Conservation (phyloP, 2,113 vertebrate genomes). For the Sterrhoptilus dennistouni region DNA sequence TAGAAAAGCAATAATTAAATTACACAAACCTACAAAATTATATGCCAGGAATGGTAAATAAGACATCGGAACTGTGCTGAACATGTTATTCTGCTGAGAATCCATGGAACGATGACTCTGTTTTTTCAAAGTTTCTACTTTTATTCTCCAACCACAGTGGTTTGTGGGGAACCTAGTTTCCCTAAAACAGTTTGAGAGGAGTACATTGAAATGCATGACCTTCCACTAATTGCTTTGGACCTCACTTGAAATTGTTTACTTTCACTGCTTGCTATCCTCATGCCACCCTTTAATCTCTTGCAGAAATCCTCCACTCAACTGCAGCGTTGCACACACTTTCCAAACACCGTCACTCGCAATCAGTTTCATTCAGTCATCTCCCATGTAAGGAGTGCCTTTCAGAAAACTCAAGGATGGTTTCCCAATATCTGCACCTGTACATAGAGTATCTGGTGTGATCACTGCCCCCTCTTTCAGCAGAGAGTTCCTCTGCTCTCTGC, state of each 20-base stretch:
- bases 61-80: neutral
- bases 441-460: rapidly evolving
- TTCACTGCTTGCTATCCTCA: constrained; percentile 17
- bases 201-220: neutral
- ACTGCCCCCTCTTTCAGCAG: neutral
- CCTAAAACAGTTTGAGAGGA: neutral
- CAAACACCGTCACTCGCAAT: rapidly evolving
- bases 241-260: neutral
- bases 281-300: neutral
- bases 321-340: neutral
- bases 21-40: neutral
- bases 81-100: neutral
- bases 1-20: neutral
- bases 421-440: neutral
- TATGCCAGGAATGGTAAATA: neutral
- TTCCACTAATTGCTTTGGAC: neutral
- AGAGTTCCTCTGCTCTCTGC: neutral
- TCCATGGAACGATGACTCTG: neutral
- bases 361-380: neutral
- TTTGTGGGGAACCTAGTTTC: neutral
- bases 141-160: neutral
- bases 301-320: neutral
- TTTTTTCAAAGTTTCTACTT: neutral
- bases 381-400: neutral
- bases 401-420: neutral